Base-by-base conservation (phyloP, 2,113 vertebrate genomes). In the Marmota flaviventris region DNA sequence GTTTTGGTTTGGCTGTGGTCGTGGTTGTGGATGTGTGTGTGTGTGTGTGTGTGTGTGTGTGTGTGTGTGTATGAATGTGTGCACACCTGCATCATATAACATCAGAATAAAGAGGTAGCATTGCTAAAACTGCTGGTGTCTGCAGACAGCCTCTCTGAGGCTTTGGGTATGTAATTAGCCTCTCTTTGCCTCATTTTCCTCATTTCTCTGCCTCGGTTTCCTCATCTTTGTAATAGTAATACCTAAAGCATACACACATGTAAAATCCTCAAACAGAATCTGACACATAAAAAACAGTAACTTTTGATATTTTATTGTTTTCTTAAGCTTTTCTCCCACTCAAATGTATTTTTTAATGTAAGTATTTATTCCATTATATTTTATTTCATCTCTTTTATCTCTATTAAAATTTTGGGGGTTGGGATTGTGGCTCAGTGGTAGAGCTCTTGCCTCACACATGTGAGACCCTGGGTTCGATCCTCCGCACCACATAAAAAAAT, bases 31-130 rank as follows among this genome's bases (percentile, higher is more conserved):
- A 63, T 37, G 34, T 67, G 61, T 79, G 42, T 78, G 58, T 63
- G 18, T 48, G 32, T 65, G 34, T 67, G 61, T 79, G 42, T 78
- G 58, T 63, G 18, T 48, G 32, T 65, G 20, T 65, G 58, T 48
- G 20, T 77, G 39, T 48, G 65, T 34, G 7, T 27, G 56, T 3
- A 16, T 53, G 51, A 53, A 29, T 51, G 65, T 34, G 4, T 27
- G 70, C 7, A 22, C 5, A 22, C 5, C 22, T 29, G 18, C 0
- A 45, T 24, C 32, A 48, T 1, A 20, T 45, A 56, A 0, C 32
- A 13, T 22, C 17, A 76, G 37, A 20, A 13, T 18, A 13, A 76
- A 34, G 32, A 72, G 24, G 16, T 29, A 20, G 34, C n/a, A 25
- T 3, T 4, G 83, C 34, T 25, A 56, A 25, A 37, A n/a, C 22